Conservation (phyloP, 1,140 invertebrate species). For the Macrosteles quadrilineatus region DNA sequence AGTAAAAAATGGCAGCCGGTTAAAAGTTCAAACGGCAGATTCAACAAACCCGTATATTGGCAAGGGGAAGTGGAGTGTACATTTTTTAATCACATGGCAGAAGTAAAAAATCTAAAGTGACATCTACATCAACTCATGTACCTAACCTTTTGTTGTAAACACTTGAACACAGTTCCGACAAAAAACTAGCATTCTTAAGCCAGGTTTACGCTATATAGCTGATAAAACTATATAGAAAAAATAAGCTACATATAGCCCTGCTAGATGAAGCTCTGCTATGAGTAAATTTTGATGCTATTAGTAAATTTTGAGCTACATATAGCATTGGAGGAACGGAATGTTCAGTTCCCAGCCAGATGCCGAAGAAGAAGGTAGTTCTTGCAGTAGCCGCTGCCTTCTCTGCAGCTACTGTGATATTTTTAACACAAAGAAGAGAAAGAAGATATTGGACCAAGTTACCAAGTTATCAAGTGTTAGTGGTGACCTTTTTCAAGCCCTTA, state of each 20-base stretch:
- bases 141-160: not conserved
- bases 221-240: not conserved
- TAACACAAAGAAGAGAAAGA: constrained; percentile 4
- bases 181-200: not conserved
- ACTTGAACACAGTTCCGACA: not conserved
- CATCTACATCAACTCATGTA: too few species aligned
- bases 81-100: not conserved
- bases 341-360: constrained; percentile 14
- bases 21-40: too few species aligned
- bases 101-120: not conserved
- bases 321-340: not conserved
- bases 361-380: too few species aligned
- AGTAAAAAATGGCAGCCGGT: too few species aligned
- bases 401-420: not conserved
- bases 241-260: constrained; percentile 7
- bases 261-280: too few species aligned
- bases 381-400: not conserved
- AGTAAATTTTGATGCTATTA: not conserved
- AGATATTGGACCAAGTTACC: constrained; percentile 4
- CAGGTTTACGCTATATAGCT: constrained; percentile 4
- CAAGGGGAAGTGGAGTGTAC: too few species aligned
- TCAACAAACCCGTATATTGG: too few species aligned
- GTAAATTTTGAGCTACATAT: constrained; percentile 18
- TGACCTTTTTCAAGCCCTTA: constrained; percentile 10
- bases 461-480: not conserved